A percentile compares a stretch with the other conserved stretches of the same genome.
Conservation (phyloP, 2,113 vertebrate genomes). For the Oplegnathus fasciatus region DNA sequence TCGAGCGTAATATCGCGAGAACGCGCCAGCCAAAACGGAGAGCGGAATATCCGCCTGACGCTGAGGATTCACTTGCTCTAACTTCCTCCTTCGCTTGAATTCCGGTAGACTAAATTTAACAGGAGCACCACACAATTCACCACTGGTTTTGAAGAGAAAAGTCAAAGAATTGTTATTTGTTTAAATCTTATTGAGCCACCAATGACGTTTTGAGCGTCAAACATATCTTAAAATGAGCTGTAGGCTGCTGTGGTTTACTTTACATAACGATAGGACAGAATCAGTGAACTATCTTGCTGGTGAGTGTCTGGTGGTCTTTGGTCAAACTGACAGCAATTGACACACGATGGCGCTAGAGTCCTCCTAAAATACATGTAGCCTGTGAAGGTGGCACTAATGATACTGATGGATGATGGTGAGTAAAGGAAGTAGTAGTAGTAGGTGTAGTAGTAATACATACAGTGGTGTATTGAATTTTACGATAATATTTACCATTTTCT, state of each 20-base stretch:
- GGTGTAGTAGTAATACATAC: no score
- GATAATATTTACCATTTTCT: background rate
- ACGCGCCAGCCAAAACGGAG: background rate
- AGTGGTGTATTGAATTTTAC: no score
- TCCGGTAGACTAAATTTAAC: background rate
- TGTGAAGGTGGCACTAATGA: background rate
- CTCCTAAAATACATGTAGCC: no score
- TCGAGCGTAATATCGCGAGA: slow-evolving; percentile 46
- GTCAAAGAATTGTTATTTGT: background rate
- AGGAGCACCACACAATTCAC: background rate
- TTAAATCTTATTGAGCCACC: background rate
- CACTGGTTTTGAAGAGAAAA: background rate
- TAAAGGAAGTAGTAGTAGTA: no score
- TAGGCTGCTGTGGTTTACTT: background rate
- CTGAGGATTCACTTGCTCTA: accelerated
- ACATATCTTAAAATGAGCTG: no score
- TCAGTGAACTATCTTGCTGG: background rate
- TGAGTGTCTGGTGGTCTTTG: background rate
- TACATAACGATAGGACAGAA: no score
- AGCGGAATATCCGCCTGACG: background rate
- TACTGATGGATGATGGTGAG: no score
- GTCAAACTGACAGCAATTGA: background rate
- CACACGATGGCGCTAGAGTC: slow-evolving; percentile 34
- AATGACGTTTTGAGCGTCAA: background rate
- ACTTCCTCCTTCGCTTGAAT: background rate